These are phyloP conservation scores for Peribatodes rhomboidaria DNA, from an alignment of 2,888 invertebrate species.

Conservation along the genomic window DNA sequence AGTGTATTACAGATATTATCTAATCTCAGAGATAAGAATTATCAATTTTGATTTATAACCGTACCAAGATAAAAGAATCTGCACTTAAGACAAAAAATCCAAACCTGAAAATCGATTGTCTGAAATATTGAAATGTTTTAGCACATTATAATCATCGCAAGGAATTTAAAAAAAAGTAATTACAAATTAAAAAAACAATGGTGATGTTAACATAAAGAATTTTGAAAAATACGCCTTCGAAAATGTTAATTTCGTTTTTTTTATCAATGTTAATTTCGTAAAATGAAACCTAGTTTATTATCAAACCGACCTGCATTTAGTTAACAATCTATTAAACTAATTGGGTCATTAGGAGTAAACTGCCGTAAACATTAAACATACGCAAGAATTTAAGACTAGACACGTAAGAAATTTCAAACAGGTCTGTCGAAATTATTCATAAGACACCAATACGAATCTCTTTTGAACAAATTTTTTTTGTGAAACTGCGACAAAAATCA, in stretches of 20 bases:
- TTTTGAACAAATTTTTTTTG: constrained; percentile 8
- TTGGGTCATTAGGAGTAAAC: constrained; percentile 3
- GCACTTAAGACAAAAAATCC: background rate
- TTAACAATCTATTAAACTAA: background rate
- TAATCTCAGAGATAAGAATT: background rate
- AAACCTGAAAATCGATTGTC: no score
- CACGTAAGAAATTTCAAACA: constrained; percentile 5
- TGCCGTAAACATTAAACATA: constrained; percentile 10
- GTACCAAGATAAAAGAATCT: background rate
- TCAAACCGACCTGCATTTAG: background rate
- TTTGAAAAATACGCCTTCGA: no score
- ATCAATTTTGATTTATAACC: background rate
- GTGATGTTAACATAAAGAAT: no score
- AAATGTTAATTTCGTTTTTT: no score
- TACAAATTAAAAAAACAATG: no score
- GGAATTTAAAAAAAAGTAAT: no score
- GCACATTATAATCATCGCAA: no score
- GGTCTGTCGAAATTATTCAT: background rate
- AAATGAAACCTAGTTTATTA: background rate
- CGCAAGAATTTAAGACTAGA: constrained; percentile 1
- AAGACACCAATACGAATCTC: background rate
- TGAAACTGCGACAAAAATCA: constrained; percentile 13
- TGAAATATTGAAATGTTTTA: no score
- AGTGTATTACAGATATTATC: background rate
- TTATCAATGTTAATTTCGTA: no score